phyloP scores from a whole-genome alignment of 2,888 invertebrate species.

The Lasioglossum figueresi region DNA sequence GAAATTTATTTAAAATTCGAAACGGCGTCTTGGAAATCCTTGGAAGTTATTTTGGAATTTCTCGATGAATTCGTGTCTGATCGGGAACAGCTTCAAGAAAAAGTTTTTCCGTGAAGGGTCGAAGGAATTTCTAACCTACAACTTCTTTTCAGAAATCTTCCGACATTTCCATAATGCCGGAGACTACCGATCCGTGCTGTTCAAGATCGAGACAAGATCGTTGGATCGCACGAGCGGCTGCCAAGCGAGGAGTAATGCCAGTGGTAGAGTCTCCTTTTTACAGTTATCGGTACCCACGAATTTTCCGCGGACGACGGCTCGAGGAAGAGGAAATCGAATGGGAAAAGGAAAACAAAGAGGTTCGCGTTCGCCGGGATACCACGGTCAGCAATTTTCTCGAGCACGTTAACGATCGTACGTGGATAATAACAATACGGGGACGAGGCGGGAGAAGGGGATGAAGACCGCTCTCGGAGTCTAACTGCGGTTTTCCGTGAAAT shows the following conservation, averaged over 20 bases:
- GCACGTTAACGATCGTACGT: slow-evolving; percentile 26
- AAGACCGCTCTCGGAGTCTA: neutral
- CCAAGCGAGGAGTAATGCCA: slow-evolving; percentile 7
- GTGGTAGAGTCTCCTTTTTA: neutral
- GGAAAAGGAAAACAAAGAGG: slow-evolving; percentile 4
- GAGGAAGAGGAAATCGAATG: slow-evolving; percentile 4
- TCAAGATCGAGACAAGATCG: neutral
- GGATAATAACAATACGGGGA: slow-evolving; percentile 25
- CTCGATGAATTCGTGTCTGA: no score
- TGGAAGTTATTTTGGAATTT: no score
- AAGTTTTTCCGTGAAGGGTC: no score
- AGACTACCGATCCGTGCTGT: neutral
- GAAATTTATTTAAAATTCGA: no score
- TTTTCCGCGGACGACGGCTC: slow-evolving; percentile 5
- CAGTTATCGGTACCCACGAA: slow-evolving; percentile 11
- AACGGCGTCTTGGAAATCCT: no score
- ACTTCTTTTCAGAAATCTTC: neutral
- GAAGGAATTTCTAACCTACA: neutral
- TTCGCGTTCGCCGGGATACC: neutral
- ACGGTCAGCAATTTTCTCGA: slow-evolving; percentile 27
- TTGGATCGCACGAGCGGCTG: neutral
- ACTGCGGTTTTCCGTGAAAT: slow-evolving; percentile 56
- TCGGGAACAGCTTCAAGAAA: no score
- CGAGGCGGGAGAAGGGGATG: neutral
- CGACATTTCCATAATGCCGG: neutral